Evolutionary conservation across 2,888 invertebrate species (phyloP).

Genomic region (Acrobasis repandana): DNA sequence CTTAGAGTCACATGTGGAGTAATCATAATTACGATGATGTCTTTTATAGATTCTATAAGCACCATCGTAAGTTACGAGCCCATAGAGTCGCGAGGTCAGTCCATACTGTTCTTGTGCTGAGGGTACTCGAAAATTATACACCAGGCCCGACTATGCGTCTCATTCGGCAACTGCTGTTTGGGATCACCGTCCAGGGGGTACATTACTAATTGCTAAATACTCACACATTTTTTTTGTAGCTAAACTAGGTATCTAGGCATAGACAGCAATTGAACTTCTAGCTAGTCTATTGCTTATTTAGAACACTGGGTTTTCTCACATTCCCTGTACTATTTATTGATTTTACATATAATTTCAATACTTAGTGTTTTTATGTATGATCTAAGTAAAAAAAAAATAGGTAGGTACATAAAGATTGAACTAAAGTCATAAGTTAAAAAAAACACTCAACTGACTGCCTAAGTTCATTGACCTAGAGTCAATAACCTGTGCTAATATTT

Average conservation of each 20-base stretch:
- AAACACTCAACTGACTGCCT: constrained; percentile 2
- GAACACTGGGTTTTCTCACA: no score
- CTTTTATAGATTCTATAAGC: no score
- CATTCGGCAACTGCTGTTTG: constrained; percentile 59
- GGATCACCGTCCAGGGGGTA: constrained; percentile 78
- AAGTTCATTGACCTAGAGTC: constrained; percentile 17
- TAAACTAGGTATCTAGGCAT: no score
- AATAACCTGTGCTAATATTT: constrained; percentile 20
- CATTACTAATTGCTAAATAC: constrained; percentile 33
- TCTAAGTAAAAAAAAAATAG: no score
- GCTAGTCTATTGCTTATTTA: no score
- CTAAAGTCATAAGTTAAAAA: not conserved
- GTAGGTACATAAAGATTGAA: not conserved
- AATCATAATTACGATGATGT: no score
- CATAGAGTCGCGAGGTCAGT: constrained; percentile 79
- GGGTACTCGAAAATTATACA: constrained; percentile 74
- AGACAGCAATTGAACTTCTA: no score
- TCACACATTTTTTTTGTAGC: no score
- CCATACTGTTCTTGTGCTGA: constrained; percentile 70
- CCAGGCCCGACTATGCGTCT: constrained; percentile 78
- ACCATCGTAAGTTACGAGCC: constrained; percentile 54
- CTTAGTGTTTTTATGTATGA: no score
- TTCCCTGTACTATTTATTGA: no score
- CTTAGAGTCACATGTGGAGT: no score
- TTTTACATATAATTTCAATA: no score